Conservation (phyloP, 1,140 invertebrate species). For the Ceratitis capitata region DNA sequence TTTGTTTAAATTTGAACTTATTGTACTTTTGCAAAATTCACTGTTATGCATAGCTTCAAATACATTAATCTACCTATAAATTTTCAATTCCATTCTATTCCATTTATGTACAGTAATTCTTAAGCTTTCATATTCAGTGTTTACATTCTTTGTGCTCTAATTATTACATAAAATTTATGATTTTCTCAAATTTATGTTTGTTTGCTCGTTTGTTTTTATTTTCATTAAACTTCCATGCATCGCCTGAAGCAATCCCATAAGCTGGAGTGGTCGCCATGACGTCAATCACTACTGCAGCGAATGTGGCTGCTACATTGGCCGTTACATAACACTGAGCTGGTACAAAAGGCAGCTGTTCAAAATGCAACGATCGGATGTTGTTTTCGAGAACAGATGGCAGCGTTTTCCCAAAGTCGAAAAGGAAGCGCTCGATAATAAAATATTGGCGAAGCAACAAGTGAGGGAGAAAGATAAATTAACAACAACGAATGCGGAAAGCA, state of each 20-base stretch:
- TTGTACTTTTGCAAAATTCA: too few species aligned
- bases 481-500: not conserved
- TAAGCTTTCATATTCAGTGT: not conserved
- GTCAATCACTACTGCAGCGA: constrained; percentile 59
- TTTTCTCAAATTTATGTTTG: not conserved
- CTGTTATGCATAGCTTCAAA: too few species aligned
- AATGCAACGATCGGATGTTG: constrained; percentile 55
- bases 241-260: constrained; percentile 54
- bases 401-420: constrained; percentile 53
- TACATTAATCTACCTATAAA: too few species aligned
- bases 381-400: constrained; percentile 53
- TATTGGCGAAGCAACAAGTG: not conserved
- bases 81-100: not conserved
- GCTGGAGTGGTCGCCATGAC: constrained; percentile 56
- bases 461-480: constrained; percentile 46
- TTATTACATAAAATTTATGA: not conserved
- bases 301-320: constrained; percentile 61
- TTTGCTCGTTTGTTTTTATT: not conserved
- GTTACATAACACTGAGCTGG: constrained; percentile 58
- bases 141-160: not conserved
- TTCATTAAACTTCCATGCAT: not conserved
- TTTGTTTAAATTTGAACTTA: too few species aligned
- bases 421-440: constrained; percentile 54
- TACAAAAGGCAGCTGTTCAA: constrained; percentile 58
- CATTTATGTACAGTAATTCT: not conserved